Evolutionary conservation across 2,113 vertebrate genomes (phyloP), one percentile per base, ranked within the genome.

Genomic region (Spea multiplicata): DNA sequence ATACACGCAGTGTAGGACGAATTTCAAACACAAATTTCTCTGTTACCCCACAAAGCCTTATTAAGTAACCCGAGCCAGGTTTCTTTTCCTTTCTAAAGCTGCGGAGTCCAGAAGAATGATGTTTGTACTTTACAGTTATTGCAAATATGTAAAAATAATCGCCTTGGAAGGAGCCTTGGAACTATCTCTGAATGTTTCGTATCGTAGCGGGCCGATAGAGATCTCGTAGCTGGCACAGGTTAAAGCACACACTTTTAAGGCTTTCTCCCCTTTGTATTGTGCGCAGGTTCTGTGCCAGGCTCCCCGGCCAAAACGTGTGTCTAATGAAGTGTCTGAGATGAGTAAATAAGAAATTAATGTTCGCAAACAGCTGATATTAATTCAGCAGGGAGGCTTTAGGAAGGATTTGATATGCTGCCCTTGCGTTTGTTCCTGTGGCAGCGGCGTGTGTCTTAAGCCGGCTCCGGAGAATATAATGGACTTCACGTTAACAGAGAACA

Each of bases 341-440:
- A 69, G 75, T 77, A 70, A 77, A 77, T 77, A 77, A 77, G 75
- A 77, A 77, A 77, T 70, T 69, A 77, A 77, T 77, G 75, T 69
- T 77, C 68, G 55, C 75, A 77, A 77, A 77, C 75, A 77, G 66
- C 66, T 62, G 66, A 69, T 76, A 61, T 62, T 44, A 77, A 77
- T 70, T 66, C 66, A 77, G 66, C 6, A 9, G 53, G 30, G 75
- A 62, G 66, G 62, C 53, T 62, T 46, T 44, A 70, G 9, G 14
- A 68, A 68, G 64, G 48, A 68, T 46, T 47, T 59, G 74, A 50
- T 68, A 68, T 59, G 49, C 7, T 76, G 74, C 65, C 48, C 44
- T 8, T 17, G 44, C 44, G 7, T 66, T 47, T 46, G 74, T 64
- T 62, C 62, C 62, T 44, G 10, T 30, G n/a, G 48, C 48, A 46